Base-by-base conservation (phyloP, 2,888 invertebrate genomes). In the Drosophila heteroneura region DNA sequence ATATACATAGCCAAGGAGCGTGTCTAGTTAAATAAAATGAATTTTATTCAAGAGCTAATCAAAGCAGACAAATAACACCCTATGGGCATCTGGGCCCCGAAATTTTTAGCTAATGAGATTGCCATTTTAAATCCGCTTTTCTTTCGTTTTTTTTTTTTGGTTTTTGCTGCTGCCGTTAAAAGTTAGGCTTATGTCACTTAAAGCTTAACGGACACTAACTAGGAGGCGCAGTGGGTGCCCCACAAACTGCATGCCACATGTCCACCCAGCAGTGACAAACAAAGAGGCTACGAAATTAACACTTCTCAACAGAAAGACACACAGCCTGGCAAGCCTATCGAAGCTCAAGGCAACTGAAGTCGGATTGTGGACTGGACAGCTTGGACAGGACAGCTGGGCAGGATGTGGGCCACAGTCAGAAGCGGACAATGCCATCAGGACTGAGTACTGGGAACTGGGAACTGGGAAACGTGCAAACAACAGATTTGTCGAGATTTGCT, bases 281-380 rank as follows among this genome's bases (percentile, higher is more conserved):
- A 85, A 85, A 75, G 76, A 74, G 85, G 85, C 85, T 85, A 78
- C 83, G 62, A 85, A 89, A 85, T 85, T 85, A 89, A 85, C 85
- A 85, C 85, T 89, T 85, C 85, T 85, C 82, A 47, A 47, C 47
- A 47, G 47, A 47, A 47, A 26, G 26, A 68, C 79, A 64, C 72
- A 67, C 75, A 61, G 57, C 73, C 39, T 16, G 22, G 83, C 49
- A 64, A 71, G 82, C 78, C 85, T 74, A 89, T 84, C 80, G 88
- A 85, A 69, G 82, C 88, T 85, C 69, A 81, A 80, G 85, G 85
- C 85, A 79, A 76, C 70, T 47, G 47, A 26, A 47, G 81, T 68
- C 60, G 72, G 67, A 62, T 71, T 53, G 52, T 58, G 70, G 51
- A 71, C 65, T 39, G 52, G 61, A 44, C 53, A n/a, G 14, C 19